Evolutionary conservation across 2,797 vertebrate genomes (phyloP), one percentile per base, ranked within the genome.

Genomic region (Rhabdomys pumilio): DNA sequence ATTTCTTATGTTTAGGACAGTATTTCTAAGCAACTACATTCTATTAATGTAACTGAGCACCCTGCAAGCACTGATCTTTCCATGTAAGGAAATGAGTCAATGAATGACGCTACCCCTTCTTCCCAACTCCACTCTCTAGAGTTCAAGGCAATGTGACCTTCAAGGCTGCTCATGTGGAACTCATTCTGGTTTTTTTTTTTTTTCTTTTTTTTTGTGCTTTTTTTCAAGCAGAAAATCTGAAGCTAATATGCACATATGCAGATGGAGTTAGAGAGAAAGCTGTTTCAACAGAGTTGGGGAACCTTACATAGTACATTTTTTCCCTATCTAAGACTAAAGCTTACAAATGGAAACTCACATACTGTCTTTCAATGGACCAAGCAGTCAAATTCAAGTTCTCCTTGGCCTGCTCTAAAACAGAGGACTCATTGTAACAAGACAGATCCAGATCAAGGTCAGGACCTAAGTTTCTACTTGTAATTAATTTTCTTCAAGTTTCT

Each of bases 281-380:
- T 89, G 14, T 63, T 75, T 84, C 77, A 44, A 84, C 15, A 79
- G 10, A 53, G 3, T 67, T 82, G 57, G 15, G 93, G 91, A 90
- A 61, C n/a, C 13, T 83, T 50, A 85, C 1, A 50, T 34, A 83
- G 34, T 93, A 57, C 4, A 34, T 59, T 55, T 81, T 90, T 57
- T 92, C 44, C 81, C 57, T 57, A 38, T 92, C 81, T 89, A 97
- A 92, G 50, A 69, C 12, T 84, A 63, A 89, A 95, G 57, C 9
- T 93, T 95, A 77, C 41, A 92, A n/a, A 61, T 53, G 34, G 63
- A 90, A 76, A 10, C 3, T 53, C 34, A 50, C 19, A 44, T 20
- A 15, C 2, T 11, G 17, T 38, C 38, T 15, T 29, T 0, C n/a
- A n/a, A 4, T 44, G 17, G 41, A 79, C 34, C 26, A 69, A 55